phyloP scores from a whole-genome alignment of 2,888 invertebrate genomes.

The Mesopsocus fuscifrons region DNA sequence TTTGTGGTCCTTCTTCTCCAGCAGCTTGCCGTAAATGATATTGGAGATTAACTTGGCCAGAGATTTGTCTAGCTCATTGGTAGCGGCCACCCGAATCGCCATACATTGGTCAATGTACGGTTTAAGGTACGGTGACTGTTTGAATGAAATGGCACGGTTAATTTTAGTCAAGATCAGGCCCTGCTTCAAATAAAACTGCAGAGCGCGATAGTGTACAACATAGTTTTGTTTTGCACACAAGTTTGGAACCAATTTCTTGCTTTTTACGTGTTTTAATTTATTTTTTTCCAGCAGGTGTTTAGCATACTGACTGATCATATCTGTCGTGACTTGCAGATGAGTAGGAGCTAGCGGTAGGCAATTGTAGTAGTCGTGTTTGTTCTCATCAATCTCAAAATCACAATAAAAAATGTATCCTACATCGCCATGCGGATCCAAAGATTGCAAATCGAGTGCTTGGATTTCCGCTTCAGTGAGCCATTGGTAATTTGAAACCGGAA shows the following conservation, averaged over 20 bases:
- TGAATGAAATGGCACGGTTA: neutral
- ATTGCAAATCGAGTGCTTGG: slow-evolving; percentile 10
- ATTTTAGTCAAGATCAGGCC: slow-evolving; percentile 8
- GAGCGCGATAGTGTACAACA: neutral
- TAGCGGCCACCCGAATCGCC: neutral
- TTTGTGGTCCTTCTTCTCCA: neutral
- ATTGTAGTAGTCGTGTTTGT: slow-evolving; percentile 20
- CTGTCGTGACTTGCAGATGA: slow-evolving; percentile 4
- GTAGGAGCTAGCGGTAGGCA: slow-evolving; percentile 19
- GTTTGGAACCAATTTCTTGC: slow-evolving; percentile 12
- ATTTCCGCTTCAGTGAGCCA: slow-evolving; percentile 16
- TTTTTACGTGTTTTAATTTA: neutral
- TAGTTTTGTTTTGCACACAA: slow-evolving; percentile 13
- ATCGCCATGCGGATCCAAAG: slow-evolving; percentile 11
- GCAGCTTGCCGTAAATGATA: neutral
- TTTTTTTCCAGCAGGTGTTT: neutral
- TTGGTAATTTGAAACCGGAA: slow-evolving; percentile 18
- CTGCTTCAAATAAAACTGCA: neutral
- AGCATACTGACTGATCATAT: slow-evolving; percentile 6
- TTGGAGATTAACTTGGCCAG: neutral
- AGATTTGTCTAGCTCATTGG: slow-evolving; percentile 3
- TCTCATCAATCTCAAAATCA: slow-evolving; percentile 21
- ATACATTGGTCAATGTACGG: slow-evolving; percentile 6
- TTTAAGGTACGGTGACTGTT: slow-evolving; percentile 5
- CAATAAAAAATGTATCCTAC: slow-evolving; percentile 21